Evolutionary conservation across 2,113 vertebrate species (phyloP), one percentile per base, ranked within the genome.

Genomic region (Potamarius usumacintae): DNA sequence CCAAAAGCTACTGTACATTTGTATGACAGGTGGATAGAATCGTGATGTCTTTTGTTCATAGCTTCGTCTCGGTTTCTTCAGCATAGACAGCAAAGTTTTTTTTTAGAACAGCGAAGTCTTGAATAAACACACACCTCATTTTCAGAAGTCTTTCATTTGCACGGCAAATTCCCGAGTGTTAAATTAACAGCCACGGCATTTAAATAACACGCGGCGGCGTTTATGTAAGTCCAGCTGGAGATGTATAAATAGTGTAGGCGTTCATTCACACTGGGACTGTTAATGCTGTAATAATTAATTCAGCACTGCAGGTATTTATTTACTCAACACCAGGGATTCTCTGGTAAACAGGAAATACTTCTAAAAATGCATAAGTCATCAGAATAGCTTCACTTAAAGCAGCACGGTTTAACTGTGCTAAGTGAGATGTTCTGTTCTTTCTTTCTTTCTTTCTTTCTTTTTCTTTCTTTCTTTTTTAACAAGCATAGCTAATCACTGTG

Each of bases 401-500:
- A 53, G 60, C 71, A 27, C 14, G 53, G 17, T n/a, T 30, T 55
- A 71, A 72, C 34, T 79, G 53, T 1, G 20, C 52, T 69, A 52
- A 79, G 11, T 58, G 65, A 88, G 53, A 65, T 18, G 14, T 80
- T 63, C 58, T 25, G 6, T 74, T 52, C 22, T 77, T 53, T 79
- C 9, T 10, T 18, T 79, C 30, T 2, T 58, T 58, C 12, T 34
- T 62, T 27, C 22, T 77, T 53, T 79, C 8, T 10, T 18, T 79
- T 42, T 42, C 34, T 42, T 42, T 42, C 34, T 42, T 42, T 42
- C 34, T 80, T 57, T 58, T 67, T 30, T 27, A n/a, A 87, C 74
- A 69, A 76, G 82, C 67, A 25, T 80, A 77, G 50, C 67, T 86
- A 81, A 92, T 91, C 87, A 86, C 89, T 80, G 42, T 83, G 79